Conservation (phyloP, 2,888 invertebrate species). For the Drosophila colorata region DNA sequence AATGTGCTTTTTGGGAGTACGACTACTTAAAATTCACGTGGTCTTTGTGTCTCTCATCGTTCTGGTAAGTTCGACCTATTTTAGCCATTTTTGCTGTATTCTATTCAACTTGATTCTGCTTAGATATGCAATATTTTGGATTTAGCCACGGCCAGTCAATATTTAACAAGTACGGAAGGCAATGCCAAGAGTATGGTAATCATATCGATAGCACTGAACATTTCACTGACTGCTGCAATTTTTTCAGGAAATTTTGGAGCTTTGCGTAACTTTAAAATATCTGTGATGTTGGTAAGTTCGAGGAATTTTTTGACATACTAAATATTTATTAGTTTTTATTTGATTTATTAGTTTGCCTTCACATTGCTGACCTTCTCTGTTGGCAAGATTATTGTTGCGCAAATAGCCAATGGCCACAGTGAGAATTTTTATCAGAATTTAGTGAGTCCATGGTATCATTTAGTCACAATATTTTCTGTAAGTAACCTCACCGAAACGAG, state of each 20-base stretch:
- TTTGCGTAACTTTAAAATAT: neutral
- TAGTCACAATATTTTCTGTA: constrained; percentile 20
- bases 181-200: neutral
- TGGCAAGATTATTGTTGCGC: constrained; percentile 17
- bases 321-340: neutral
- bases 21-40: constrained; percentile 6
- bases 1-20: constrained; percentile 36
- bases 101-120: neutral
- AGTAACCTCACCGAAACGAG: neutral
- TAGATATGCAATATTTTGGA: constrained; percentile 26
- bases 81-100: neutral
- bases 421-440: neutral
- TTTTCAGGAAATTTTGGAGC: constrained; percentile 14
- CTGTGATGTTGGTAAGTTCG: constrained; percentile 14
- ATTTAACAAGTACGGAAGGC: neutral
- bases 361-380: constrained; percentile 11
- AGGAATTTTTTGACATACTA: neutral
- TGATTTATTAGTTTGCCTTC: neutral
- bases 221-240: constrained; percentile 2
- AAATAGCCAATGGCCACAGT: neutral
- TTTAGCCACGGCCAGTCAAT: neutral
- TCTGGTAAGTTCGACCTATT: constrained; percentile 11
- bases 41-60: neutral
- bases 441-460: constrained; percentile 9
- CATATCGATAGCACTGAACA: constrained; percentile 13